Base-by-base conservation (phyloP, 2,888 invertebrate genomes). In the Globia sparganii region DNA sequence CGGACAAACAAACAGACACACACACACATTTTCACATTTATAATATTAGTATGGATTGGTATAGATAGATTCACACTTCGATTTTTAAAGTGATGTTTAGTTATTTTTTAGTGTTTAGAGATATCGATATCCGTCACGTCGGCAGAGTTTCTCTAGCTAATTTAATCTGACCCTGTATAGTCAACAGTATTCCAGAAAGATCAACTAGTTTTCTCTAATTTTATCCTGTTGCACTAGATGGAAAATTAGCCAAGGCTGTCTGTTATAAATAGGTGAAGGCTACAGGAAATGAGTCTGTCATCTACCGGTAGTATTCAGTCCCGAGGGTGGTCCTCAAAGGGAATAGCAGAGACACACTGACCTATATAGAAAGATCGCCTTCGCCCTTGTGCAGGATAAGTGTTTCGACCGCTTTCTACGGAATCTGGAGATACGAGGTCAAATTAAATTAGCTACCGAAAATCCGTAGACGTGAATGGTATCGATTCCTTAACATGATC, bases 281-380 rank as follows among this genome's bases (percentile, higher is more conserved):
- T 13, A 31, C 34, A 66, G 70, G 65, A 76, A 76, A 80, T 71
- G 31, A 66, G 71, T 21, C 13, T 15, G 53, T 31, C 21, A 65
- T 65, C 68, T 21, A 11, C 21, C 61, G 40, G 53, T 68, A 69
- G 64, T 61, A 73, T 66, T 65, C 68, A n/a, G 21, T 11, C 37
- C 59, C 73, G 28, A 9, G 43, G 37, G 81, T 28, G 46, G n/a
- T 61, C 49, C 77, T 56, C 53, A 28, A 40, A 59, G 67, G 78
- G 15, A 15, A 72, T 72, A 53, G 2, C n/a, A 15, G 61, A 53
- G 82, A 77, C 66, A 81, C 4, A 64, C 43, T 83, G 72, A 69
- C 83, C 78, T 73, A 83, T n/a, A 34, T 75, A 56, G 9, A 28
- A 43, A 28, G 37, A 40, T 34, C 28, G 25, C 25, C 6, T 4